These are phyloP conservation scores for Zaprionus africanus DNA, from an alignment of 1,140 invertebrate genomes.

Conservation along the genomic window DNA sequence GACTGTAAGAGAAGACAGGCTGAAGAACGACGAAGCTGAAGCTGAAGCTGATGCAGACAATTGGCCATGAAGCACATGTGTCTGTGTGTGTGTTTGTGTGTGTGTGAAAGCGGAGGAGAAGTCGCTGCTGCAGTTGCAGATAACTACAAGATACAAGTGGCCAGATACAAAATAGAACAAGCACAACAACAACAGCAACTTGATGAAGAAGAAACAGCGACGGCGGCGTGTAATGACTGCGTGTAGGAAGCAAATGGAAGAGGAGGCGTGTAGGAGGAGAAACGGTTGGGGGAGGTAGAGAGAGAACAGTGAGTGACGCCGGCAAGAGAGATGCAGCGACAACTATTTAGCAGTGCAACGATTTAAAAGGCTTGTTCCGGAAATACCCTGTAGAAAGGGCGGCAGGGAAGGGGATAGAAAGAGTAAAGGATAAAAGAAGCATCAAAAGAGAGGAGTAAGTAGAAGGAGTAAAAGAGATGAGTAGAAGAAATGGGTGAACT, in stretches of 20 bases:
- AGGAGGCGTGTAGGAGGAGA: not conserved
- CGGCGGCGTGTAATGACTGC: constrained; percentile 54
- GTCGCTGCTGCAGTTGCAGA: constrained; percentile 39
- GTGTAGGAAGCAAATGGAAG: constrained; percentile 36
- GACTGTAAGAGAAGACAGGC: not conserved
- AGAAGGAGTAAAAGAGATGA: not conserved
- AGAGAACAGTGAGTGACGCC: constrained; percentile 19
- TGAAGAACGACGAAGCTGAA: constrained; percentile 26
- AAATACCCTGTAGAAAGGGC: constrained; percentile 5
- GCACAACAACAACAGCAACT: constrained; percentile 11
- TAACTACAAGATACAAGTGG: constrained; percentile 73
- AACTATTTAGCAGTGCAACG: not conserved
- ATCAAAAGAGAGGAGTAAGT: not conserved
- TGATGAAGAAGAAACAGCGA: constrained; percentile 20
- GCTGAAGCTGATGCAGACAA: constrained; percentile 47
- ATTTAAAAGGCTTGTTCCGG: not conserved
- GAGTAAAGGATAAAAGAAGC: not conserved
- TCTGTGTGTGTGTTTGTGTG: not conserved
- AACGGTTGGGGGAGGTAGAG: not conserved
- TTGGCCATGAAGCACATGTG: constrained; percentile 64
- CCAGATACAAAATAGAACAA: constrained; percentile 79
- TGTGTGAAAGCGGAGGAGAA: constrained; percentile 61
- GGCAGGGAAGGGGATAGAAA: not conserved
- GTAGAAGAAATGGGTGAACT: not conserved
- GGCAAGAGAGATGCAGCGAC: constrained; percentile 8